Evolutionary conservation across 1,140 invertebrate genomes (phyloP), one percentile per base, ranked within the genome.

Genomic region (Drosophila littoralis): DNA sequence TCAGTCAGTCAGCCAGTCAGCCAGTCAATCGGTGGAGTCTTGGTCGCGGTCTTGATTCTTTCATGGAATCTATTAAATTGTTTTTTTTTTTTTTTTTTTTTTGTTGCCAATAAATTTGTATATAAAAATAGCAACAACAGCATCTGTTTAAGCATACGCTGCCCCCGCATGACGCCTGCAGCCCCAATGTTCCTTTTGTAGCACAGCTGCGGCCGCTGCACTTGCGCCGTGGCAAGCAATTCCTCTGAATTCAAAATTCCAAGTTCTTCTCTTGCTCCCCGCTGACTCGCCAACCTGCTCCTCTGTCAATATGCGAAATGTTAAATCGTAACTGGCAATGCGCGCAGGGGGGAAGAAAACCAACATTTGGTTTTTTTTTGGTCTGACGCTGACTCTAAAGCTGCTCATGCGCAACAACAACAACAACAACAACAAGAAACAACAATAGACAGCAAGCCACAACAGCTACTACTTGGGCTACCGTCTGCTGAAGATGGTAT

Each of bases 31-130:
- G n/a, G n/a, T n/a, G n/a, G 35, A 22, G 61, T 35, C 61, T 54
- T 12, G n/a, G 33, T 28, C 0, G 13, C 40, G 12, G 17, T 40
- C 8, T 15, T 10, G 33, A 17, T 46, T 55, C 33, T n/a, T 81
- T 79, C 82, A 79, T 78, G 79, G 79, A 86, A 86, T 88, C 76
- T 82, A 86, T 79, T 79, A 72, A 88, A 88, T 75, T 70, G 61
- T 79, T 67, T 10, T 10, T 28, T 28, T 22, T 9, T 48, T 9
- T 10, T 22, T 15, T 48, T 6, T 17, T 75, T 77, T 86, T 77
- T 76, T 81, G 66, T 85, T 88, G 74, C 77, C 60, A 84, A 84
- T 84, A 78, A 73, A 81, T 75, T 64, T 83, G 76, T 75, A 66
- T 58, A 75, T 69, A 10, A 28, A 71, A 61, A 86, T 66, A 65